Evolutionary conservation across 2,113 vertebrate genomes (phyloP).

Genomic region (Eulemur macaco): DNA sequence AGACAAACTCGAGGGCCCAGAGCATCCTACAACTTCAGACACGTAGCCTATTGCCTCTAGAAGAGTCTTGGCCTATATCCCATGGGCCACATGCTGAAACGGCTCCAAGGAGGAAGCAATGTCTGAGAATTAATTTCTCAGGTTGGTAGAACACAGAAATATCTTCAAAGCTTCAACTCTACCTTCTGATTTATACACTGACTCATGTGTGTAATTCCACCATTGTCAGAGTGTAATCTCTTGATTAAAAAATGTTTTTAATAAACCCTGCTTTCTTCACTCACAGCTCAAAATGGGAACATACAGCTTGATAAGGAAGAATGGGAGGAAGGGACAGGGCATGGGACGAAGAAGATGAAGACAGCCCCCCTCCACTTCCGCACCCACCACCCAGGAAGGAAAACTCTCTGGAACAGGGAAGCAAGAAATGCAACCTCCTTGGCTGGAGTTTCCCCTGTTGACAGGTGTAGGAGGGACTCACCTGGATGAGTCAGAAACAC

Average conservation of each 20-base stretch:
- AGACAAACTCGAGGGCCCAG: background rate
- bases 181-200: background rate
- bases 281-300: background rate
- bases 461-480: background rate
- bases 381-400: background rate
- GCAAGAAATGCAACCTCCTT: background rate
- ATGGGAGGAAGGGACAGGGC: background rate
- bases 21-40: background rate
- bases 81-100: background rate
- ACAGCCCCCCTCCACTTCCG: background rate
- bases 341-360: background rate
- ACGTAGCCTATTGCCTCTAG: background rate
- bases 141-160: slow-evolving; percentile 33
- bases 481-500: slow-evolving; percentile 32
- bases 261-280: background rate
- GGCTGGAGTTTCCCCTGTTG: slow-evolving; percentile 19
- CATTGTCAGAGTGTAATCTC: background rate
- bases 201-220: background rate
- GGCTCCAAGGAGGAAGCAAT: background rate
- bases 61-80: background rate
- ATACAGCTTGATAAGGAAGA: background rate
- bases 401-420: background rate
- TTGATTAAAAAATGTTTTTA: slow-evolving; percentile 19
- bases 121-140: background rate
- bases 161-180: background rate